These are phyloP conservation scores for Pyrgus malvae DNA, from an alignment of 2,888 invertebrate genomes.

Conservation along the genomic window DNA sequence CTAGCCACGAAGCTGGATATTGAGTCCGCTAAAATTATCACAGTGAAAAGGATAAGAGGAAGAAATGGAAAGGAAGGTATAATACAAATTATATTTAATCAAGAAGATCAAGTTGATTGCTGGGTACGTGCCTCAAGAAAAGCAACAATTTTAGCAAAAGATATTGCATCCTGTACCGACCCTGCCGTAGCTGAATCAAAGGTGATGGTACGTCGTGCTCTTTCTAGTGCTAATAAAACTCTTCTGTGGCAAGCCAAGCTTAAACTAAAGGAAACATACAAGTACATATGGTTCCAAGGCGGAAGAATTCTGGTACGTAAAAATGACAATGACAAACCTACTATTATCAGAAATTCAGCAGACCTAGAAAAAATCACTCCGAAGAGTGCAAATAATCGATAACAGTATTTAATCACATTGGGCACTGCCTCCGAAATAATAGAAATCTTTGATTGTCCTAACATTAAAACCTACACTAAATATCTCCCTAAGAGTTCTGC, in stretches of 20 bases:
- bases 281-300: constrained; percentile 26
- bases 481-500: not conserved
- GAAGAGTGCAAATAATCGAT: not conserved
- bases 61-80: not conserved
- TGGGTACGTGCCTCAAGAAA: constrained; percentile 11
- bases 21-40: not conserved
- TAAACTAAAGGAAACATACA: constrained; percentile 14
- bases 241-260: constrained; percentile 23
- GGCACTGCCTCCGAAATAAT: not conserved
- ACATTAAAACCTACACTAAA: not conserved
- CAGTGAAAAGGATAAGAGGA: not conserved
- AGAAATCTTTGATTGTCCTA: not conserved
- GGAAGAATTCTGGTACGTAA: constrained; percentile 9
- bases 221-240: constrained; percentile 12
- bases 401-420: not conserved
- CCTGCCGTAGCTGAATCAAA: not conserved
- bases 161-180: not conserved
- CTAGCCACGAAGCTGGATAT: not conserved
- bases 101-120: not conserved
- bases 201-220: constrained; percentile 7
- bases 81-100: not conserved
- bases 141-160: not conserved
- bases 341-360: not conserved
- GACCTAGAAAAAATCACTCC: not conserved
- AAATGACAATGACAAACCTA: constrained; percentile 16